Conservation (phyloP, 1,140 invertebrate species). For the Leptestheria dahalacensis region DNA sequence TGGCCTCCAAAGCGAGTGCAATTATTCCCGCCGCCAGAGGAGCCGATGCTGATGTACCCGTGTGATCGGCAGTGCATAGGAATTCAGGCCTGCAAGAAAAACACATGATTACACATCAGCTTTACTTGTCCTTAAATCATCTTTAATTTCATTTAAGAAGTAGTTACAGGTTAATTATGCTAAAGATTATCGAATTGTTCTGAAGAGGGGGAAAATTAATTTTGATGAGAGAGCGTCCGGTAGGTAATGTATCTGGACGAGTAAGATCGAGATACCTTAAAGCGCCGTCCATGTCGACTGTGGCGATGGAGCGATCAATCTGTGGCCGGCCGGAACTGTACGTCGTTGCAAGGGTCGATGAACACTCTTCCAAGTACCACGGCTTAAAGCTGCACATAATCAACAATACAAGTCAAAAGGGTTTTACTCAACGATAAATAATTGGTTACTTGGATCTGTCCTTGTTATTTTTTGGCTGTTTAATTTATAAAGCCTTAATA, state of each 20-base stretch:
- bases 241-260: too few relatives aligned
- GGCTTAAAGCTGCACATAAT: constrained; percentile 63
- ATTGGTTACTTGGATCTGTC: too few relatives aligned
- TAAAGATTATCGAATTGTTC: too few relatives aligned
- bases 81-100: constrained; percentile 28
- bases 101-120: background rate
- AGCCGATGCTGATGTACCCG: constrained; percentile 48
- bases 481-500: too few relatives aligned
- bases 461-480: too few relatives aligned
- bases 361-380: constrained; percentile 97
- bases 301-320: constrained; percentile 84
- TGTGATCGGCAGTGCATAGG: constrained; percentile 25
- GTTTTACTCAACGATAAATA: too few relatives aligned
- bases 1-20: constrained; percentile 85
- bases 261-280: too few relatives aligned
- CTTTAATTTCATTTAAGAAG: too few relatives aligned
- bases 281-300: constrained; percentile 84
- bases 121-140: too few relatives aligned
- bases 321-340: constrained; percentile 90
- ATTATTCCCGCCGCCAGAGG: constrained; percentile 79
- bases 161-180: too few relatives aligned
- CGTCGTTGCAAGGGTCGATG: constrained; percentile 87
- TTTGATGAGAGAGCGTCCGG: too few relatives aligned
- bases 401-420: constrained; percentile 14
- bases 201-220: too few relatives aligned